phyloP scores from a whole-genome alignment of 23 tunicate species.

The Ascidia mentula region DNA sequence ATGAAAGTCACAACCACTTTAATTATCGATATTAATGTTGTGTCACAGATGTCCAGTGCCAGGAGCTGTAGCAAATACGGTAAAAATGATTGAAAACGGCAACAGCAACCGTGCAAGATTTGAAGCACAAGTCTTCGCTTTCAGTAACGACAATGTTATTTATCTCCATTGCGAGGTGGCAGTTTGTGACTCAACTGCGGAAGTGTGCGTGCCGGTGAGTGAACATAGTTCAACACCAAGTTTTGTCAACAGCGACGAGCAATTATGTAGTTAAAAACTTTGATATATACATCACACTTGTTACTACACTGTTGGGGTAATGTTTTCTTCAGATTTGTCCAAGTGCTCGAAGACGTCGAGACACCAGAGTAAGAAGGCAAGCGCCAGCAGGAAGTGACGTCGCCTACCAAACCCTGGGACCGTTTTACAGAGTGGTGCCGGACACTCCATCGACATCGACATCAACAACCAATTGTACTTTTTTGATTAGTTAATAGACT shows the following conservation, averaged over 20 bases:
- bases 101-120: neutral
- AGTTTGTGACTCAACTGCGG: constrained; percentile 8
- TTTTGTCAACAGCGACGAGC: too few species aligned
- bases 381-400: neutral
- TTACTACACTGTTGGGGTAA: neutral
- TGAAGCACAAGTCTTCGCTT: constrained; percentile 20
- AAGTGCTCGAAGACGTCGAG: neutral
- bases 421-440: neutral
- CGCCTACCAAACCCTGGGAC: neutral
- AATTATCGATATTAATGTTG: too few species aligned
- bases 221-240: neutral
- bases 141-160: constrained; percentile 15
- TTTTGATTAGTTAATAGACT: neutral
- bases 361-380: neutral
- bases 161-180: constrained; percentile 28
- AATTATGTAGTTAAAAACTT: neutral
- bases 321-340: neutral
- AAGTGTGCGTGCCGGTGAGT: neutral
- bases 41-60: neutral
- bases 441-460: neutral
- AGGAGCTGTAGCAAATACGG: constrained; percentile 9
- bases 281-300: neutral
- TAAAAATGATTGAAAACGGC: constrained; percentile 20
- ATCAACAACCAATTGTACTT: neutral
- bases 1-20: too few species aligned